These are phyloP conservation scores for Parotia lawesii DNA, from an alignment of 2,113 vertebrate genomes.

Conservation along the genomic window DNA sequence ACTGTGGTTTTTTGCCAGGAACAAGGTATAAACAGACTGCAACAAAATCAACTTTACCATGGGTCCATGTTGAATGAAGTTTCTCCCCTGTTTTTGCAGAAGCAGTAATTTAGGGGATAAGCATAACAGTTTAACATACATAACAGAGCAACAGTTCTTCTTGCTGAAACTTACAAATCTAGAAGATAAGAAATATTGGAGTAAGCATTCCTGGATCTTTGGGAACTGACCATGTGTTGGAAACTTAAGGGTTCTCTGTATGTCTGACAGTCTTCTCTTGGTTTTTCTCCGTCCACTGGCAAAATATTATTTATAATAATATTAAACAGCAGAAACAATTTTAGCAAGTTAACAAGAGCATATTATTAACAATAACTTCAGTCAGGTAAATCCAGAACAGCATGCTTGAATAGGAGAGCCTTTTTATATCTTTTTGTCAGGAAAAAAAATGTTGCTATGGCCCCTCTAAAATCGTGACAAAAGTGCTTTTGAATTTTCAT, in stretches of 20 bases:
- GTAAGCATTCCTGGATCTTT: background rate
- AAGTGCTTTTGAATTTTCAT: constrained; percentile 31
- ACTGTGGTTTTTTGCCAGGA: background rate
- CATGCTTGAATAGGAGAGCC: background rate
- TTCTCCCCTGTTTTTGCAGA: background rate
- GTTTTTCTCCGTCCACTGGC: background rate
- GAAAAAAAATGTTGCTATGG: background rate
- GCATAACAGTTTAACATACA: background rate
- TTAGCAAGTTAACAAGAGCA: background rate
- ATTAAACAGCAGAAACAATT: background rate
- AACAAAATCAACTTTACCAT: background rate
- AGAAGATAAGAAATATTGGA: background rate
- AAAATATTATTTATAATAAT: background rate
- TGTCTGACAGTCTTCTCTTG: background rate
- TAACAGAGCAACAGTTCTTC: background rate
- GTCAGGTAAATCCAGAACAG: background rate
- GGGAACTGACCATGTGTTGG: background rate
- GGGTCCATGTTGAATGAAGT: background rate
- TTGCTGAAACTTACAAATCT: background rate
- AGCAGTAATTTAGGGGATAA: background rate
- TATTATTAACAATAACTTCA: background rate
- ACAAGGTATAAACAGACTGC: background rate
- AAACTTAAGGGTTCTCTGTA: background rate
- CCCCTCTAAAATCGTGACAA: background rate
- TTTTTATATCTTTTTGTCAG: background rate